phyloP scores from a whole-genome alignment of 1,140 invertebrate species.

The Cydia amplana region DNA sequence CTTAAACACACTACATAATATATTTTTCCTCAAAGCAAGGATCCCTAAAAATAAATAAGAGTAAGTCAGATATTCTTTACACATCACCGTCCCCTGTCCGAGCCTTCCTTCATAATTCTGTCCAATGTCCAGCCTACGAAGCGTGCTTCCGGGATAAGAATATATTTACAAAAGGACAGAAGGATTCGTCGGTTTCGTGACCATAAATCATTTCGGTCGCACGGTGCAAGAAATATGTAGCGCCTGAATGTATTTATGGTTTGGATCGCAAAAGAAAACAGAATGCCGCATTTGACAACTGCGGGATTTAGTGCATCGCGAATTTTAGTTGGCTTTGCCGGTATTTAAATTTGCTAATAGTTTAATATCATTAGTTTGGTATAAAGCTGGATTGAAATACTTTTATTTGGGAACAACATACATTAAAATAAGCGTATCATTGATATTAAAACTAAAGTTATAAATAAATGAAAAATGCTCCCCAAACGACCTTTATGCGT shows the following conservation, averaged over 20 bases:
- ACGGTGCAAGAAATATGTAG: constrained; percentile 55
- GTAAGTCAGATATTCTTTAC: not conserved
- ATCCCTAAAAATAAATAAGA: not conserved
- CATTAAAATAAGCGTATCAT: too few species aligned
- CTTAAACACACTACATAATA: not conserved
- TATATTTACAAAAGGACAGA: constrained; percentile 30
- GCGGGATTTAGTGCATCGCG: not conserved
- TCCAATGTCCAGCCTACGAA: not conserved
- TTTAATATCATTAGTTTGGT: too few species aligned
- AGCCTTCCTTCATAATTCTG: constrained; percentile 25
- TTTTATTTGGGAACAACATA: too few species aligned
- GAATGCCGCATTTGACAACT: not conserved
- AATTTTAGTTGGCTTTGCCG: too few species aligned
- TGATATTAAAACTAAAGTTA: too few species aligned
- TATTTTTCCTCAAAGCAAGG: not conserved
- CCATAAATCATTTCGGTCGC: constrained; percentile 59
- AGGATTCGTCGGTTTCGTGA: constrained; percentile 37
- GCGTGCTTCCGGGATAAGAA: constrained; percentile 18
- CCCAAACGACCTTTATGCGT: too few species aligned
- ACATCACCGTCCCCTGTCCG: constrained; percentile 21
- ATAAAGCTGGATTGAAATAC: too few species aligned
- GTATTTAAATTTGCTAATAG: too few species aligned
- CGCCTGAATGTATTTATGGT: constrained; percentile 54
- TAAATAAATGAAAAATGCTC: too few species aligned
- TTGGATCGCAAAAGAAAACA: constrained; percentile 48